Conservation (phyloP, 2,113 vertebrate species). For the Apteryx owenii region DNA sequence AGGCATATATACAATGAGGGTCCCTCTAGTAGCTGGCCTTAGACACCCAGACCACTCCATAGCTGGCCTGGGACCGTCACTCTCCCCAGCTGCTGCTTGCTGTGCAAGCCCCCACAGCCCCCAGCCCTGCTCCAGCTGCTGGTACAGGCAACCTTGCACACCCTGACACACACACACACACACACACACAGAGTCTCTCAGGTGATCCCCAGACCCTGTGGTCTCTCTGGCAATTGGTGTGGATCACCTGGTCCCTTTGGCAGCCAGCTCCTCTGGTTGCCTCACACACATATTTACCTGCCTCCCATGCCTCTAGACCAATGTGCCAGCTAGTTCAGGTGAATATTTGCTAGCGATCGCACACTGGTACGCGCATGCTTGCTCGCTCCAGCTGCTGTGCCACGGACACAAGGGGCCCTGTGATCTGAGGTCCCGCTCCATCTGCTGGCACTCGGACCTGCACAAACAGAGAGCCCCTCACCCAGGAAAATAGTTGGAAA, state of each 20-base stretch:
- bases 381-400: background rate
- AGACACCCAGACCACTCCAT: background rate
- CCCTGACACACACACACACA: background rate
- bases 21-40: background rate
- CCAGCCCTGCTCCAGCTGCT: too few relatives aligned
- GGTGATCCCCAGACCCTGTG: background rate
- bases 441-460: background rate
- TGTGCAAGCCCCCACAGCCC: too few relatives aligned
- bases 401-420: background rate
- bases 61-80: background rate
- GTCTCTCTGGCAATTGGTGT: background rate
- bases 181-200: background rate
- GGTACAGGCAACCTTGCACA: background rate
- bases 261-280: background rate
- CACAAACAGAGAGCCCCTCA: background rate
- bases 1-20: background rate
- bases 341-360: background rate
- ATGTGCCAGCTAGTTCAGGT: background rate
- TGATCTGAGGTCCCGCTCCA: background rate
- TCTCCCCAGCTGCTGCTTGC: background rate
- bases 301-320: too few relatives aligned
- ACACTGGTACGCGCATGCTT: accelerated
- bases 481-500: background rate
- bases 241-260: background rate
- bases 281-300: background rate